Evolutionary conservation across 2,797 vertebrate species (phyloP), one percentile per base, ranked within the genome.

Genomic region (Oophaga sylvatica): DNA sequence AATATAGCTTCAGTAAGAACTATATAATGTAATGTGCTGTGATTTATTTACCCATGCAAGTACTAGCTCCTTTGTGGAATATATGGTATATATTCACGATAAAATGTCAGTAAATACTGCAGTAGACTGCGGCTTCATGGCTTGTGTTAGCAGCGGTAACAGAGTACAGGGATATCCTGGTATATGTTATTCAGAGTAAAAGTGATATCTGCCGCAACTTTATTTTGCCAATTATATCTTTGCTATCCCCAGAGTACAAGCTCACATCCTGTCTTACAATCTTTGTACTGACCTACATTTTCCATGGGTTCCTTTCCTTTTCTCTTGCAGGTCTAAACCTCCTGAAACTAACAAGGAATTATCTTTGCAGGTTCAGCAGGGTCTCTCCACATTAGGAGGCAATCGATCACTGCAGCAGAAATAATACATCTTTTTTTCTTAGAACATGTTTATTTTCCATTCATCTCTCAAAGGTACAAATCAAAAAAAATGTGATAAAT

Each of bases 221-320:
- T 87, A 76, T 81, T 76, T 87, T 87, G 26, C 86, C 86, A 83
- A 83, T 87, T 87, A 87, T 83, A 75, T 83, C 73, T 70, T 83
- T 83, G 48, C 62, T 63, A 48, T 87, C 68, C 86, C 81, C 63
- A 45, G 71, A 83, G 81, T 35, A 68, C 57, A 15, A 79, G 86
- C 81, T 87, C 86, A 73, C 77, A 65, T 83, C 83, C 83, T 85
- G 65, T 80, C 31, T 71, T 86, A 62, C 85, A 80, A 60, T 86
- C 65, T 62, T n/a, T 73, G 78, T 45, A 59, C 9, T 86, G 75
- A 79, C 81, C 81, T 75, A 83, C 80, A 83, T 83, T 81, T 87
- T 81, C 83, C 3, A 22, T 53, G 73, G 83, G 60, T 76, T 78
- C 73, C 17, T 67, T 57, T 76, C 79, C 62, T 79, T 79, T 68